Base-by-base conservation (phyloP, 2,797 vertebrate species). In the Neostethus bicornis region DNA sequence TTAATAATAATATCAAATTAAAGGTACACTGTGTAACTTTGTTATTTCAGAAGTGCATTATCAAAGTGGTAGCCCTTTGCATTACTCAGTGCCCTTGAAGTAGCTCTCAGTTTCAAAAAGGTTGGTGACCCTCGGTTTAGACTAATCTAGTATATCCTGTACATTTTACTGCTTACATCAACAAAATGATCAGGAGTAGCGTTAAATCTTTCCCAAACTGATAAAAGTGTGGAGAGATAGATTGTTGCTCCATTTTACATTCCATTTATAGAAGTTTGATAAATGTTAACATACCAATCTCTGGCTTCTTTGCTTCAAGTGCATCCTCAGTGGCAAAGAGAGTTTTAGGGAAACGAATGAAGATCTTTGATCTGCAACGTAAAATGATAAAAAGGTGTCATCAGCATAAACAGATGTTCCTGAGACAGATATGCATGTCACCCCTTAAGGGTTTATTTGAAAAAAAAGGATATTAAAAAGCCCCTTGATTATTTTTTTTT, bases 291-390 rank as follows among this genome's bases (percentile, higher is more conserved):
- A 91, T 71, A 98, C 97, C 96, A 10, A 98, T 90, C 39, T 93
- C 92, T 67, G 96, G 96, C 77, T 94, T 95, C 81, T 94, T 94
- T 51, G 93, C 89, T 84, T 99, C 95, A 12, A 98, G 88, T 26
- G 94, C 93, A 60, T 98, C 97, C 77, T 99, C 97, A 5, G 97
- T 99, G 20, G 90, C 90, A 88, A 99, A 99, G 29, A 99, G 92
- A 2, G 96, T 99, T 90, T 95, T 99, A 13, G 96, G 96, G 73
- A 97, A 97, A 29, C 95, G 95, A 73, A 99, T 99, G 86, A 99
- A 99, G 82, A 99, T 97, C 90, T 99, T 99, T 48, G 95, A 95
- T 86, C 97, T 99, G 65, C 8, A 80, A n/a, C n/a, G 51, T 60
- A 37, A 66, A 8, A 19, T 52, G 26, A 34, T 3, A 51, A 20